phyloP scores from a whole-genome alignment of 2,888 invertebrate genomes.

The Sminthurinus aureus region DNA sequence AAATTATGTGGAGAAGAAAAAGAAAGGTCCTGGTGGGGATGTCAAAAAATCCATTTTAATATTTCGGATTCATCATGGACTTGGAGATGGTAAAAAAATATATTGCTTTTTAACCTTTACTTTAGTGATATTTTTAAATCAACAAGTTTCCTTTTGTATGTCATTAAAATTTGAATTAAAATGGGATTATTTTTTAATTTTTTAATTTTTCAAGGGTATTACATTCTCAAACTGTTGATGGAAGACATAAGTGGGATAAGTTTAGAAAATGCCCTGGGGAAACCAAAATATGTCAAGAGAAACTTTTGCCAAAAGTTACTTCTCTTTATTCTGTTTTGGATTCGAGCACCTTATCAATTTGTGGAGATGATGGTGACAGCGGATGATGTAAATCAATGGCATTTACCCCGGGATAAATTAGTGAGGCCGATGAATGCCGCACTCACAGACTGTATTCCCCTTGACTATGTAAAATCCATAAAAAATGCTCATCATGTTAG shows the following conservation, averaged over 20 bases:
- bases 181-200: not conserved
- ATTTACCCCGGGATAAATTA: conserved; percentile 36
- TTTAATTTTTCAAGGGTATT: conserved; percentile 38
- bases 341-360: conserved; percentile 46
- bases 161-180: not conserved
- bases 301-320: conserved; percentile 24
- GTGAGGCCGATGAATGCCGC: conserved; percentile 44
- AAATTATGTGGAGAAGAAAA: conserved; percentile 36
- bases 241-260: conserved; percentile 43
- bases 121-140: not conserved
- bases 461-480: conserved; percentile 41
- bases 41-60: conserved; percentile 18
- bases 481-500: conserved; percentile 40
- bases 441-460: conserved; percentile 36
- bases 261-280: conserved; percentile 36
- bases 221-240: conserved; percentile 44
- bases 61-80: conserved; percentile 48
- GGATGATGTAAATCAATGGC: conserved; percentile 45
- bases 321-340: conserved; percentile 39
- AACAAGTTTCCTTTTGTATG: not conserved
- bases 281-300: conserved; percentile 35
- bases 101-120: no score
- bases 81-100: conserved; percentile 32
- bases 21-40: not conserved
- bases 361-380: conserved; percentile 40